A percentile compares a stretch with the other conserved stretches of the same genome.
These are phyloP conservation scores for Ceratina calcarata DNA, from an alignment of 1,140 invertebrate species.

Conservation along the genomic window DNA sequence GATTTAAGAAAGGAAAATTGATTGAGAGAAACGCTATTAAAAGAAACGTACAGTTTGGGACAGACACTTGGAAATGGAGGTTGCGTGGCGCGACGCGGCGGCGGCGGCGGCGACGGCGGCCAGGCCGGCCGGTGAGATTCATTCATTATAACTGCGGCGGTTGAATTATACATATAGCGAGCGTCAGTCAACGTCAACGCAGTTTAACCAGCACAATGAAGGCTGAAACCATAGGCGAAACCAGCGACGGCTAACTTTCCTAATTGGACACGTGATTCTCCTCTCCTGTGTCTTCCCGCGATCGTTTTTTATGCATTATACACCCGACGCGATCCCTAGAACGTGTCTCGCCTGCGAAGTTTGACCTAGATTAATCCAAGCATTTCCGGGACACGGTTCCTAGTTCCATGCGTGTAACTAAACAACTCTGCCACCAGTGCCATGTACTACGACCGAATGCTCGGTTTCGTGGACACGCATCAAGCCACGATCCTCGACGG, in stretches of 20 bases:
- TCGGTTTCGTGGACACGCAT: constrained; percentile 24
- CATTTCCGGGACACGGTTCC: constrained; percentile 10
- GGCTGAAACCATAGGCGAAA: neutral
- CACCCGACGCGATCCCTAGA: neutral
- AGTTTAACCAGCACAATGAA: neutral
- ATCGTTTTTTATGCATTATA: constrained; percentile 1
- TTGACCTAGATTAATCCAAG: constrained; percentile 59
- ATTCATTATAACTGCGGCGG: constrained; percentile 24
- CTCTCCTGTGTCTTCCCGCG: neutral
- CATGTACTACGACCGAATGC: neutral
- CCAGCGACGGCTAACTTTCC: constrained; percentile 1
- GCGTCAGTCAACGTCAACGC: constrained; percentile 27
- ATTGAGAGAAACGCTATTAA: no score
- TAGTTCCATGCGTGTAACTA: neutral
- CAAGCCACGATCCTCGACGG: constrained; percentile 25
- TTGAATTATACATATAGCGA: constrained; percentile 29
- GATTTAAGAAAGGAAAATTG: no score
- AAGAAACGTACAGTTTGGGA: no score
- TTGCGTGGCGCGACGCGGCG: neutral
- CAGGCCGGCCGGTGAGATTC: neutral
- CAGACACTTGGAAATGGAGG: neutral
- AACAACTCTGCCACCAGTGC: neutral
- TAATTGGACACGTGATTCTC: neutral
- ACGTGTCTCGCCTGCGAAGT: constrained; percentile 26
- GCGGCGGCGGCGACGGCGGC: no score